Base-by-base conservation (phyloP, 92 coral and sea anemone species). In the Siderastrea siderea region DNA sequence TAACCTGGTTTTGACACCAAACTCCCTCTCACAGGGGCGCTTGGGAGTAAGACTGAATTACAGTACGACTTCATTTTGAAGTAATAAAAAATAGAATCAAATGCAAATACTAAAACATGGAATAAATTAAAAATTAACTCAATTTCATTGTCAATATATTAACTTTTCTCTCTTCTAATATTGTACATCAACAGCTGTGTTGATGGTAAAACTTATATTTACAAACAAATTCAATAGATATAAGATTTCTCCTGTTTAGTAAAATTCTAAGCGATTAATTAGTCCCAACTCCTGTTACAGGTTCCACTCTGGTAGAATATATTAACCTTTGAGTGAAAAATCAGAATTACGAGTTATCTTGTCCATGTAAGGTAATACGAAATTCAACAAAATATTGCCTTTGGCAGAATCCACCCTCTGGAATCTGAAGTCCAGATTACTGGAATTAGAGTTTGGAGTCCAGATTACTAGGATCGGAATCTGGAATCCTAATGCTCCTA, bases 61-160 rank as follows among this genome's bases (percentile, higher is more conserved):
- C 17, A 3, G 26, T 61, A 16, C n/a, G 16, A 14, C 19, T 14
- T 61, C 26, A 16, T 6, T 61, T 61, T 61, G 26, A 61, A 14
- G 66, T 19, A 19, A 61, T 61, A 61, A 61, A 61, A 55, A 61
- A 61, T 61, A 12, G 66, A 61, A 61, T 61, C 66, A 61, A 61
- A 14, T 61, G 5, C 16, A 59, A 61, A 14, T 15, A 61, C 26
- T 61, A 61, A 71, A 43, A 71, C 26, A 19, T 64, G 15, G 67
- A 66, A 66, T 66, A 67, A 47, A 68, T 80, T 68, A 57, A 78
- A 8, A 7, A 50, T 47, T 16, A 51, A 16, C 12, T 13, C 13
- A n/a, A 15, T 46, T 46, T 47, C 55, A 19, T 77, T 45, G 44
- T 53, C 75, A 80, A 80, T 80, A 80, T 80, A 80, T 67, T 80